A percentile compares a stretch with the other conserved stretches of the same genome.
phyloP scores from a whole-genome alignment of 2,113 vertebrate species.

The Colossoma macropomum region DNA sequence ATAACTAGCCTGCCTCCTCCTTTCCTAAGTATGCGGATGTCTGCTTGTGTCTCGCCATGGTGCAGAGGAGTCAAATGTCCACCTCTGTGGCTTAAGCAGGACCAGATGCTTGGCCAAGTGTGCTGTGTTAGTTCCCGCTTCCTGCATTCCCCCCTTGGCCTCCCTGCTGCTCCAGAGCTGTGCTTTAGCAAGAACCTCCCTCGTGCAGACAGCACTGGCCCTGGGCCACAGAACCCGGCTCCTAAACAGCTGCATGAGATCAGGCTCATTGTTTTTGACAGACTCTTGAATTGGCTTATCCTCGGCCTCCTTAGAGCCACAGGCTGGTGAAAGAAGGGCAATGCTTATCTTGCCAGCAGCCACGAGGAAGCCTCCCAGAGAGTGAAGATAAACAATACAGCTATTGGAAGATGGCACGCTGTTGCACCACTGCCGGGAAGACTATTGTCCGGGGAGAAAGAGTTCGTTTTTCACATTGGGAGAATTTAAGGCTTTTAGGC shows the following conservation, averaged over 20 bases:
- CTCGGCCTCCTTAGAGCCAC: conserved; percentile 1
- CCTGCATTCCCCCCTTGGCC: conserved; percentile 59
- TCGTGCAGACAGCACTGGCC: conserved; percentile 3
- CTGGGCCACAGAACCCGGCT: conserved; percentile 58
- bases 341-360: conserved; percentile 32
- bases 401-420: conserved; percentile 16
- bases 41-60: conserved; percentile 55
- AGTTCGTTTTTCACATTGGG: neutral
- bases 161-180: conserved; percentile 55
- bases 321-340: conserved; percentile 36
- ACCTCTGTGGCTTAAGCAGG: conserved; percentile 67
- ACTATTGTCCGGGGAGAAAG: conserved; percentile 20
- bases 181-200: conserved; percentile 58
- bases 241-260: conserved; percentile 52
- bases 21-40: conserved; percentile 54
- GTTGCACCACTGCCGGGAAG: neutral
- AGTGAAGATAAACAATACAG: conserved; percentile 19
- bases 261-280: conserved; percentile 52
- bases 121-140: conserved; percentile 68
- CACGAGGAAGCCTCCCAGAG: conserved; percentile 9
- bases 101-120: conserved; percentile 73
- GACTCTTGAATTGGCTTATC: conserved; percentile 37
- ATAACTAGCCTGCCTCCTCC: conserved; percentile 40
- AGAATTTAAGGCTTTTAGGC: neutral
- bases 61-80: conserved; percentile 61